phyloP scores from a whole-genome alignment of 2,113 vertebrate species.

The Myocastor coypus region DNA sequence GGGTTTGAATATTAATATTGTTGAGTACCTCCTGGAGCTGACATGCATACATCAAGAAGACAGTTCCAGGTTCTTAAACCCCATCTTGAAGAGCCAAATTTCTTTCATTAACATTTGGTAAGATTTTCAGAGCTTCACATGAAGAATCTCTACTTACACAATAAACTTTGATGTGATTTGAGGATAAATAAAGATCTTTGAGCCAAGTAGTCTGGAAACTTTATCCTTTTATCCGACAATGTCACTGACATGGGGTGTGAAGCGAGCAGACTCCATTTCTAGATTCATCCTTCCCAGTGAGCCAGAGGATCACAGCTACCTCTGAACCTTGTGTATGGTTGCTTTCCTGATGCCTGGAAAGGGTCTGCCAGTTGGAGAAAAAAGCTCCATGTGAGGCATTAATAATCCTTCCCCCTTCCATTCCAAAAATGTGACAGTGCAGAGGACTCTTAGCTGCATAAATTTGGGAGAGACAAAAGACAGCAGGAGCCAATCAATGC shows the following conservation, averaged over 20 bases:
- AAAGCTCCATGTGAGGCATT: background rate
- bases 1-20: constrained; percentile 62
- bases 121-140: constrained; percentile 47
- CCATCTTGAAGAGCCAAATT: constrained; percentile 23
- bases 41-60: background rate
- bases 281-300: background rate
- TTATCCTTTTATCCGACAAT: background rate
- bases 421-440: background rate
- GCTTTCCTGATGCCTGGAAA: background rate
- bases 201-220: constrained; percentile 31
- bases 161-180: constrained; percentile 45
- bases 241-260: background rate
- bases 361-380: background rate
- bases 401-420: background rate
- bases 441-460: background rate
- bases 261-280: background rate
- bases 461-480: background rate
- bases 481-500: background rate
- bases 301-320: background rate
- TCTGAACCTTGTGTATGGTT: background rate
- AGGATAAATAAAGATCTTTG: constrained; percentile 11
- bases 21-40: constrained; percentile 17
- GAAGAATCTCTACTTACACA: constrained; percentile 37
- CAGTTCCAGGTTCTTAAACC: constrained; percentile 12
- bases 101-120: constrained; percentile 50